phyloP scores from a whole-genome alignment of 2,888 invertebrate species.

The Cylloceria caligata region DNA sequence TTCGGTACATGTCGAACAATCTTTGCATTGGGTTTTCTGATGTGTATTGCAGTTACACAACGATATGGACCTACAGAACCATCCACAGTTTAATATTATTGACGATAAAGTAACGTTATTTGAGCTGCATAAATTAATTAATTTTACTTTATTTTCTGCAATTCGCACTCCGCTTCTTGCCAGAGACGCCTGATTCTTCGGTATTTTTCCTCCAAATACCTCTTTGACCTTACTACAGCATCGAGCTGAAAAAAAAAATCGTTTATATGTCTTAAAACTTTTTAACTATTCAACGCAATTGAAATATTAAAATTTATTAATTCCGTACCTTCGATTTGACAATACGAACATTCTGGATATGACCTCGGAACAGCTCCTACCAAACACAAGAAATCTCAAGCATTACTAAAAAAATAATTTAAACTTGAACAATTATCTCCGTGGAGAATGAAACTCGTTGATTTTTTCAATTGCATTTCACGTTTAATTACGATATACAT shows the following conservation, averaged over 20 bases:
- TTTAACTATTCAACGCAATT: not conserved
- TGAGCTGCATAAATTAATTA: not conserved
- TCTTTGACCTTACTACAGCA: constrained; percentile 70
- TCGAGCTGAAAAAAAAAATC: constrained; percentile 71
- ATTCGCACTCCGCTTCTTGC: constrained; percentile 71
- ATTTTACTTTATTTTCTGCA: constrained; percentile 73
- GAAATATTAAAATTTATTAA: not conserved
- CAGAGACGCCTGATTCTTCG: constrained; percentile 68
- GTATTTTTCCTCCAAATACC: constrained; percentile 71
- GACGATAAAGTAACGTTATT: not conserved
- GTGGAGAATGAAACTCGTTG: constrained; percentile 45
- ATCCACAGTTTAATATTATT: not conserved
- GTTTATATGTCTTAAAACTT: not conserved
- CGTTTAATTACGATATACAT: constrained; percentile 42
- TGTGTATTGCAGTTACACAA: constrained; percentile 26
- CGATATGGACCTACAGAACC: constrained; percentile 24
- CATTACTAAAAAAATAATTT: constrained; percentile 8
- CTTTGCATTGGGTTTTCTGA: constrained; percentile 27
- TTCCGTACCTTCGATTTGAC: constrained; percentile 75
- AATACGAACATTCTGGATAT: constrained; percentile 67
- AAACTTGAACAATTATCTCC: not conserved
- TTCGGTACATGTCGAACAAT: constrained; percentile 49
- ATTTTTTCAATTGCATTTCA: not conserved
- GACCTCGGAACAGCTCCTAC: constrained; percentile 71
- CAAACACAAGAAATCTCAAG: constrained; percentile 37